Evolutionary conservation across 2,888 invertebrate species (phyloP).

Genomic region (Amiota communis): DNA sequence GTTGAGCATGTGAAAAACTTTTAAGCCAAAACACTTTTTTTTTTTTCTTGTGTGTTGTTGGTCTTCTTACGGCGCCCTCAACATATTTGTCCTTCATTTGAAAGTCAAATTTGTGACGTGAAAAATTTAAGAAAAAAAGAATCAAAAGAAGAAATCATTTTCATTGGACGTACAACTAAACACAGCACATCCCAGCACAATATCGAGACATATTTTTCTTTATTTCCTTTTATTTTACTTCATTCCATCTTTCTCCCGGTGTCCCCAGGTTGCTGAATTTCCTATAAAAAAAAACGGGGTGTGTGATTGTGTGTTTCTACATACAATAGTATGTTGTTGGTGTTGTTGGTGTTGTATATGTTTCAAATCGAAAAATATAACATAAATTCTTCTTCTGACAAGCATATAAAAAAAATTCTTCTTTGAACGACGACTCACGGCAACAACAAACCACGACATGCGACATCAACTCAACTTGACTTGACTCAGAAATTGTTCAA

Average conservation of each 20-base stretch:
- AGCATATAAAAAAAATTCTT: constrained; percentile 49
- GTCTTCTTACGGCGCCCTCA: constrained; percentile 51
- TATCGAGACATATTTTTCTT: constrained; percentile 18
- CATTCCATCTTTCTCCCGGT: not conserved
- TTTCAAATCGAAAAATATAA: constrained; percentile 54
- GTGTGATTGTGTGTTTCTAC: too few species aligned
- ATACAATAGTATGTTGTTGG: too few species aligned
- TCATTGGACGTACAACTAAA: not conserved
- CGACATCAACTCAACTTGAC: not conserved
- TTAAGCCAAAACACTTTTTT: constrained; percentile 52
- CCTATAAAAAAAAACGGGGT: constrained; percentile 22
- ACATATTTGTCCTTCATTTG: constrained; percentile 67
- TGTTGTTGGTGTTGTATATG: too few species aligned
- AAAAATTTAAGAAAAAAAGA: constrained; percentile 10
- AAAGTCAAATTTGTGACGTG: constrained; percentile 61
- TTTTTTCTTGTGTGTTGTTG: constrained; percentile 43
- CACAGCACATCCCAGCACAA: too few species aligned
- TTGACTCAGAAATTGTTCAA: constrained; percentile 13
- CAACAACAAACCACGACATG: constrained; percentile 28
- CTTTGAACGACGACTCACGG: constrained; percentile 1
- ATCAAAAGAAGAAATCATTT: constrained; percentile 13
- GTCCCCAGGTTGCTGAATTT: not conserved
- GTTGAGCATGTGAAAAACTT: constrained; percentile 46
- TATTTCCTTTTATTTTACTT: not conserved
- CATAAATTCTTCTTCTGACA: constrained; percentile 61